Percentiles rank a stretch among this genome's conserved stretches.
These are phyloP conservation scores for Caranx ignobilis DNA, from an alignment of 2,113 vertebrate genomes.

Conservation along the genomic window DNA sequence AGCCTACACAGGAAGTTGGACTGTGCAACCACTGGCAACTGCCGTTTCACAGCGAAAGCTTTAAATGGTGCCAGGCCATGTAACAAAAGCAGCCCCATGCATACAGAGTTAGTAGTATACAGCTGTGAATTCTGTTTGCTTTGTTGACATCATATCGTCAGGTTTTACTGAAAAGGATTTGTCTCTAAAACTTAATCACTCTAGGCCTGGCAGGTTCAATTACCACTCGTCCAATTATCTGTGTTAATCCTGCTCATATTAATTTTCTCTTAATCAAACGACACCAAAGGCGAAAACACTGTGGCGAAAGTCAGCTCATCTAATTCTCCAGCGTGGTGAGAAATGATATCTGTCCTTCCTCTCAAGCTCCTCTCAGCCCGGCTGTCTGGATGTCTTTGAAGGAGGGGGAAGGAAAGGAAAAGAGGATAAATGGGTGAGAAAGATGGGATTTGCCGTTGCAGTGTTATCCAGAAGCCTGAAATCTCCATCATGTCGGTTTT, in stretches of 20 bases:
- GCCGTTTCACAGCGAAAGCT: too few species aligned
- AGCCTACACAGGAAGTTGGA: too few species aligned
- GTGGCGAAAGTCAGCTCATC: not conserved
- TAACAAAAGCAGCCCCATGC: too few species aligned
- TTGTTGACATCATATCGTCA: not conserved
- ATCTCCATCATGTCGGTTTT: constrained; percentile 32
- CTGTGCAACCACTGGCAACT: too few species aligned
- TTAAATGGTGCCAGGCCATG: too few species aligned
- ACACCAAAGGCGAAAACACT: not conserved
- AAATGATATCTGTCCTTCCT: constrained; percentile 42
- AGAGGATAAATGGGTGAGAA: constrained; percentile 56
- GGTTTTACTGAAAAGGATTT: not conserved
- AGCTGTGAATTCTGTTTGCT: not conserved
- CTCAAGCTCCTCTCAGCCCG: constrained; percentile 41
- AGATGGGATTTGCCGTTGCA: constrained; percentile 30
- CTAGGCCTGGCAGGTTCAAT: not conserved
- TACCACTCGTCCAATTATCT: constrained; percentile 8
- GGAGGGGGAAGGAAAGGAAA: constrained; percentile 23
- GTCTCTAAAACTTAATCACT: too few species aligned
- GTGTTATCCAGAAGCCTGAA: constrained; percentile 39
- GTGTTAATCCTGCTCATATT: constrained; percentile 4
- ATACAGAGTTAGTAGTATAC: too few species aligned
- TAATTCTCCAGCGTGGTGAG: constrained; percentile 35
- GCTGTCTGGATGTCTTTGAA: constrained; percentile 13
- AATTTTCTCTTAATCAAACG: constrained; percentile 36